A percentile compares a stretch with the other conserved stretches of the same genome.
These are phyloP conservation scores for Drosophila rhopaloa DNA, from an alignment of 1,140 invertebrate genomes.

Conservation along the genomic window DNA sequence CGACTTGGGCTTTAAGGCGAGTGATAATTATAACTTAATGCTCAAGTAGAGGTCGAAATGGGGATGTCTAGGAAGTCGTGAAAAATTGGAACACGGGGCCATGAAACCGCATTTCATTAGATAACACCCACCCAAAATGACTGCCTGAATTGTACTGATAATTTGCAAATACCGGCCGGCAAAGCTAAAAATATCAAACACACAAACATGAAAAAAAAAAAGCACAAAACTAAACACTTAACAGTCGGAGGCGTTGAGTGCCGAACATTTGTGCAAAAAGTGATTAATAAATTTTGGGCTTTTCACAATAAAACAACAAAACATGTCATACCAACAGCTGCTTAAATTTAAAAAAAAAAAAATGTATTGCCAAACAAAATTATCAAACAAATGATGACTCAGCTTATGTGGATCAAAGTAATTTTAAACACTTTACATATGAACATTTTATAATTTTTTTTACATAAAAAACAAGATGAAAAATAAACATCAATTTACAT, in stretches of 20 bases:
- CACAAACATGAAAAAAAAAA: slow-evolving; percentile 8
- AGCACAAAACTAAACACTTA: slow-evolving; percentile 49
- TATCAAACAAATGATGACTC: slow-evolving; percentile 2
- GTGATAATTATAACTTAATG: slow-evolving; percentile 28
- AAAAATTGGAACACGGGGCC: slow-evolving; percentile 9
- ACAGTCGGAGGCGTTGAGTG: slow-evolving; percentile 35
- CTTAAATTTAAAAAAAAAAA: not conserved
- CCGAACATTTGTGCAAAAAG: slow-evolving; percentile 59
- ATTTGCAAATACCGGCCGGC: slow-evolving; percentile 67
- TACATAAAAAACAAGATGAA: too few species aligned
- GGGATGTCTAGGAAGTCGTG: slow-evolving; percentile 4
- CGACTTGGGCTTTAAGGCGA: slow-evolving; percentile 23
- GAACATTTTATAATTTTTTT: too few species aligned
- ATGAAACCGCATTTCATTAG: slow-evolving; percentile 14
- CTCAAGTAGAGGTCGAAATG: slow-evolving; percentile 22
- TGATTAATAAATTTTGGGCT: slow-evolving; percentile 62
- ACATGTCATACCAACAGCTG: slow-evolving; percentile 48
- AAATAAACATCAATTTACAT: too few species aligned
- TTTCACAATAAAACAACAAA: slow-evolving; percentile 46
- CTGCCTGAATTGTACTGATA: slow-evolving; percentile 52
- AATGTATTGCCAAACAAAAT: slow-evolving; percentile 12
- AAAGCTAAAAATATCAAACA: slow-evolving; percentile 25
- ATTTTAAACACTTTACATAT: too few species aligned
- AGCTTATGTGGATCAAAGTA: not conserved
- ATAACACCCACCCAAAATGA: slow-evolving; percentile 25